phyloP scores from a whole-genome alignment of 2,888 invertebrate species.

The Geophilus truncorum region DNA sequence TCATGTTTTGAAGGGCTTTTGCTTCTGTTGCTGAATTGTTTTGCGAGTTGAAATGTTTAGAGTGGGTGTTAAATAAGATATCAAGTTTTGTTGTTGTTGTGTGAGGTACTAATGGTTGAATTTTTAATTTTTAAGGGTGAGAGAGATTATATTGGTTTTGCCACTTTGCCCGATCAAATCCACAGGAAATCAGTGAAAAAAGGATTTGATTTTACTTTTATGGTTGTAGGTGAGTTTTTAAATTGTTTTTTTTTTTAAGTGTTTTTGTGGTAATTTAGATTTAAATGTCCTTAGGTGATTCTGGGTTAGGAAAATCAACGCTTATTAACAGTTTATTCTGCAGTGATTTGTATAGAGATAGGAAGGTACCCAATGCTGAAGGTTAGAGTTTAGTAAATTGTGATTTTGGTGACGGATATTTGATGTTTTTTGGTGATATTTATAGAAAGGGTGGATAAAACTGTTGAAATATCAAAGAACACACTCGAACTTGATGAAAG shows the following conservation, averaged over 20 bases:
- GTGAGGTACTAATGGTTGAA: background rate
- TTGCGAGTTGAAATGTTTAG: background rate
- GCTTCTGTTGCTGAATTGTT: too few species aligned
- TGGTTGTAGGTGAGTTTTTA: slow-evolving; percentile 71
- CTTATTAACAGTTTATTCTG: slow-evolving; percentile 90
- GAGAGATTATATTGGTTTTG: slow-evolving; percentile 87
- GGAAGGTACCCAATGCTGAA: slow-evolving; percentile 66
- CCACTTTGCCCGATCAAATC: slow-evolving; percentile 90
- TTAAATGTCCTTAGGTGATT: slow-evolving; percentile 59
- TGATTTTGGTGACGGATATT: background rate
- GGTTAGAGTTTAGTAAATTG: slow-evolving; percentile 52
- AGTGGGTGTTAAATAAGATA: background rate
- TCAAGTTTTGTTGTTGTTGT: background rate
- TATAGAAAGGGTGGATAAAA: slow-evolving; percentile 57
- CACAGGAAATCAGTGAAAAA: slow-evolving; percentile 94
- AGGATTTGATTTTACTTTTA: slow-evolving; percentile 92
- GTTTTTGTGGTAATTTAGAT: background rate
- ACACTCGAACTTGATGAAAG: slow-evolving; percentile 94
- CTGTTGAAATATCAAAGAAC: slow-evolving; percentile 59
- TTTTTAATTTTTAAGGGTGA: slow-evolving; percentile 32
- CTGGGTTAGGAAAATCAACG: slow-evolving; percentile 90
- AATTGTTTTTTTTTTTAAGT: background rate
- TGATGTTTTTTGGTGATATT: background rate
- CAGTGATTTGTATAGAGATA: slow-evolving; percentile 84
- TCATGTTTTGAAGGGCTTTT: too few species aligned